Evolutionary conservation across 2,113 vertebrate genomes (phyloP).

Genomic region (Lampris incognitus): DNA sequence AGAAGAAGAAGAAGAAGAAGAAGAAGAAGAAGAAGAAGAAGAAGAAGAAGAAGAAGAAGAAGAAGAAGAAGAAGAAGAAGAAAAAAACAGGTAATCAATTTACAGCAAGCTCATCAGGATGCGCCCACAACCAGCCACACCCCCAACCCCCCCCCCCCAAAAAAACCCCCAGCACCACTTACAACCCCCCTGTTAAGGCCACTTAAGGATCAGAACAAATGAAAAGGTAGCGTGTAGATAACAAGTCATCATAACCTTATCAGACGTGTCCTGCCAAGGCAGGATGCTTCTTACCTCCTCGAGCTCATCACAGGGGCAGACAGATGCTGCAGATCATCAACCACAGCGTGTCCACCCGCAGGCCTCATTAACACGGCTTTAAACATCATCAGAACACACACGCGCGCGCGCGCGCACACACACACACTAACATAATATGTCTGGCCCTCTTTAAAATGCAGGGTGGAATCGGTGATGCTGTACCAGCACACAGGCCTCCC

Average conservation of each 20-base stretch:
- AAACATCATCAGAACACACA: neutral
- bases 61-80: conserved; percentile 57
- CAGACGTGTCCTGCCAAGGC: conserved; percentile 75
- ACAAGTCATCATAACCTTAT: conserved; percentile 85
- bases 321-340: conserved; percentile 66
- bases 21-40: conserved; percentile 60
- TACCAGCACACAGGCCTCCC: conserved; percentile 5
- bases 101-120: conserved; percentile 87
- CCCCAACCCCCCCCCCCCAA: conserved; percentile 9
- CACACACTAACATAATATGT: conserved; percentile 22
- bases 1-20: conserved; percentile 3
- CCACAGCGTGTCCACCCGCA: conserved; percentile 28
- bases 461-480: neutral
- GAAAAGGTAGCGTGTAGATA: conserved; percentile 82
- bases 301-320: conserved; percentile 63
- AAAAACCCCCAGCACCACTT: neutral
- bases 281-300: conserved; percentile 80
- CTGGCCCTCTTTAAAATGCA: conserved; percentile 23
- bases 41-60: conserved; percentile 1
- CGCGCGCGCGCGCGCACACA: neutral
- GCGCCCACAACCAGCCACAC: conserved; percentile 41
- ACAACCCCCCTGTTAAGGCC: conserved; percentile 64
- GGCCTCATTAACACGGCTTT: conserved; percentile 3
- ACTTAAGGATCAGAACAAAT: conserved; percentile 90
- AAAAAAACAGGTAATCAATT: conserved; percentile 89